Evolutionary conservation across 23 tunicate genomes (phyloP), one percentile per base, ranked within the genome.

Genomic region (Clavelina lepadiformis): DNA sequence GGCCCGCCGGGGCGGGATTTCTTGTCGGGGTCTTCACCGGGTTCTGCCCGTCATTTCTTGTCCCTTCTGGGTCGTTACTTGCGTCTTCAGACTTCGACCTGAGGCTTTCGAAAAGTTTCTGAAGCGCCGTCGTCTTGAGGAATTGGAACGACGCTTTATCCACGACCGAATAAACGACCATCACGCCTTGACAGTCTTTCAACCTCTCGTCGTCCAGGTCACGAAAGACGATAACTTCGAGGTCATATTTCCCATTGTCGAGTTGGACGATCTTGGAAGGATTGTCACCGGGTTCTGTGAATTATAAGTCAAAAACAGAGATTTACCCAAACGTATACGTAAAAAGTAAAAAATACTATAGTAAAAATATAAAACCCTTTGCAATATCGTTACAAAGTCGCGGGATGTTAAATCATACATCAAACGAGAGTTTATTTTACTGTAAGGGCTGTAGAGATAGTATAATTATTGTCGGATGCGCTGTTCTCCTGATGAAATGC

Each of bases 401-500:
- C n/a, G n/a, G n/a, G n/a, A n/a, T 30, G 67, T 19, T 28, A 69
- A 50, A 44, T 71, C 64, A 3, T 56, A 22, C n/a, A 47, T 36
- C 3, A 81, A 67, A 22, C 38, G 7, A 5, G 53, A 67, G 32
- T 74, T 74, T 1, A 81, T 49, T 33, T 82, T n/a, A n/a, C n/a
- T n/a, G n/a, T n/a, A n/a, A n/a, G n/a, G n/a, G n/a, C n/a, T n/a
- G n/a, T n/a, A n/a, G 74, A 19, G 60, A 33, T 2, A 82, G 75
- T 34, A 74, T 74, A 20, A 61, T 67, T 37, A 74, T 82, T 44
- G 81, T 74, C 25, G 91, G 57, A 1, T 81, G 81, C 1, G 81
- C 81, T 7, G 81, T 74, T 57, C n/a, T n/a, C n/a, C n/a, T n/a
- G n/a, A n/a, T n/a, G n/a, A n/a, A n/a, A n/a, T n/a, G n/a, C n/a